Evolutionary conservation across 2,888 invertebrate genomes (phyloP).

Genomic region (Meteorus colon): DNA sequence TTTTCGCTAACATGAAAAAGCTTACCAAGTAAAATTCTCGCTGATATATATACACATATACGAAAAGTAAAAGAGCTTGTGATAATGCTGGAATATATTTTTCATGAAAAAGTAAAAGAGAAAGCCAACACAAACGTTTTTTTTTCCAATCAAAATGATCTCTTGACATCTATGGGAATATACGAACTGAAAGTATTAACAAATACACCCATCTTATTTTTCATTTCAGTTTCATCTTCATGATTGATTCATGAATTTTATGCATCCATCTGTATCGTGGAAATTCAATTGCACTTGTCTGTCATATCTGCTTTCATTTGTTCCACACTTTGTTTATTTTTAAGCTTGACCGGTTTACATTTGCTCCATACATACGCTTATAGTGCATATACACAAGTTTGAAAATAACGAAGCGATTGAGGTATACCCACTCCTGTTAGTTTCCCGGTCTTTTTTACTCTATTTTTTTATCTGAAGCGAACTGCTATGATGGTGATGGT

Average conservation of each 20-base stretch:
- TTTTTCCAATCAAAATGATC: not conserved
- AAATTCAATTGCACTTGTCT: not conserved
- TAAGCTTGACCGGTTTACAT: conserved; percentile 23
- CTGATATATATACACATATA: conserved; percentile 4
- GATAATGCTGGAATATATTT: not conserved
- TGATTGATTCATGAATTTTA: not conserved
- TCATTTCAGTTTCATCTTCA: not conserved
- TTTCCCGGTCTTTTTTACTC: not conserved
- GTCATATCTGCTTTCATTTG: not conserved
- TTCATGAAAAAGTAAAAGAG: not conserved
- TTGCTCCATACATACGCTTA: not conserved
- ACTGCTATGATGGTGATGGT: not conserved
- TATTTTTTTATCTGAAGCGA: not conserved
- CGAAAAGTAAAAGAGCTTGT: not conserved
- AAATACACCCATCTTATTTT: not conserved
- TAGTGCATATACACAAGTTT: not conserved
- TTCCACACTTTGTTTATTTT: conserved; percentile 18
- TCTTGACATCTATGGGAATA: not conserved
- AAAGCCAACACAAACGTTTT: not conserved
- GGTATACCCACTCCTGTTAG: not conserved
- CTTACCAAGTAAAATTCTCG: conserved; percentile 41
- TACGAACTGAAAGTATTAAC: too few relatives aligned
- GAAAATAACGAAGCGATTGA: conserved; percentile 27
- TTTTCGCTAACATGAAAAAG: conserved; percentile 39
- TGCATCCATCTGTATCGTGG: not conserved